Evolutionary conservation across 1,140 invertebrate genomes (phyloP), one percentile per base, ranked within the genome.

Genomic region (Melitaea cinxia): DNA sequence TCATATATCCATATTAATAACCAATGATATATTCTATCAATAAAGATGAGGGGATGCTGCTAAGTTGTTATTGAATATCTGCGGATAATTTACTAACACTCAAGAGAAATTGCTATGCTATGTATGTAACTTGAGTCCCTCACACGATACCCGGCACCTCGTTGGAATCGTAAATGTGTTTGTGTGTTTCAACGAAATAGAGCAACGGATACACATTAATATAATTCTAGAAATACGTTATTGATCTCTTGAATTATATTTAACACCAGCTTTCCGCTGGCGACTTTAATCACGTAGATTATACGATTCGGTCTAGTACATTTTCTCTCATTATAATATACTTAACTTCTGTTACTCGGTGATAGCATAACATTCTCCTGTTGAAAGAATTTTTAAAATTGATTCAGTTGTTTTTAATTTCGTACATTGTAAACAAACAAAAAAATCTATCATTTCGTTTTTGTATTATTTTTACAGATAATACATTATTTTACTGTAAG

Each of bases 41-140:
- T 24, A 7, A 19, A 55, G 53, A 55, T 55, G 53, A 39, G 7
- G 30, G 21, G 39, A n/a, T 19, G 14, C 35, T 9, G 53, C 30
- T 33, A 21, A 55, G 33, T 55, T 55, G 17, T 55, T 24, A 55
- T 55, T 55, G 53, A 39, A 39, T 24, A n/a, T 55, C 52, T 33
- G 52, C 35, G 15, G 15, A 54, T 54, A 54, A 54, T 35, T 54
- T 21, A 54, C 33, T 54, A 39, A 55, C 28, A 12, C 53, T 39
- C 35, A 12, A 37, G 35, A 55, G 35, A 55, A 39, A 55, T 55
- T 17, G 17, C 33, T 24, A 39, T 39, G n/a, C 28, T 37, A 19
- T 55, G 33, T 55, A 24, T 39, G 23, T 55, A 55, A 55, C 53
- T 45, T 21, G 39, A 45, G 3, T 21, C 39, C 37, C 39, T 14